Conservation (phyloP, 2,888 invertebrate genomes). For the Liodrosophila aerea region DNA sequence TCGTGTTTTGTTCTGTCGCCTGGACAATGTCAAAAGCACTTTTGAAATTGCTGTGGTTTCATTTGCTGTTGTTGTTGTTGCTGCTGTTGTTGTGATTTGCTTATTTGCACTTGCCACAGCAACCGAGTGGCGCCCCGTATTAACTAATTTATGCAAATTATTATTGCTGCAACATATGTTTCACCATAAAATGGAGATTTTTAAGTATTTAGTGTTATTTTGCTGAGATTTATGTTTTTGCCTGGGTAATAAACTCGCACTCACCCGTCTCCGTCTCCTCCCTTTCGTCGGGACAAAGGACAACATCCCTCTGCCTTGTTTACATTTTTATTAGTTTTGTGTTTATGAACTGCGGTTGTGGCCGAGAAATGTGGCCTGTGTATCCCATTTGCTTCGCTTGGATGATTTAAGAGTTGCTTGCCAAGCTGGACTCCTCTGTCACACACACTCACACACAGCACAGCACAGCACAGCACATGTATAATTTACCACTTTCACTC, state of each 20-base stretch:
- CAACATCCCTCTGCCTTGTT: constrained; percentile 50
- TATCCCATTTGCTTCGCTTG: constrained; percentile 39
- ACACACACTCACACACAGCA: neutral
- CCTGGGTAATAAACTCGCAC: constrained; percentile 51
- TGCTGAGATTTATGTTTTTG: constrained; percentile 64
- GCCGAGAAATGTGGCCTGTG: constrained; percentile 27
- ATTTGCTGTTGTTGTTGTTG: constrained; percentile 41
- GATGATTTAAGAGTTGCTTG: constrained; percentile 40
- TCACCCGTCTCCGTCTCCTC: constrained; percentile 11
- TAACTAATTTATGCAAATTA: constrained; percentile 77
- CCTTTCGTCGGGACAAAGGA: too few relatives aligned
- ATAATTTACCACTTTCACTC: constrained; percentile 3
- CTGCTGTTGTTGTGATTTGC: too few relatives aligned
- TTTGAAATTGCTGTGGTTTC: constrained; percentile 71
- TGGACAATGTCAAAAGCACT: constrained; percentile 75
- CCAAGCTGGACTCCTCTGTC: neutral
- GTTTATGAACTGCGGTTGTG: constrained; percentile 70
- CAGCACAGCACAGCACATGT: neutral
- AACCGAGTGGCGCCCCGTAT: constrained; percentile 50
- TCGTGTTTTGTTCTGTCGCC: constrained; percentile 30
- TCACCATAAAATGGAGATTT: constrained; percentile 75
- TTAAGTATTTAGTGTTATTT: constrained; percentile 77
- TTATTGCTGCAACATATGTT: constrained; percentile 76
- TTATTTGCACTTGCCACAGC: constrained; percentile 62
- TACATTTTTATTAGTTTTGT: constrained; percentile 74